phyloP scores from a whole-genome alignment of 2,888 invertebrate genomes.

The Nezara viridula region DNA sequence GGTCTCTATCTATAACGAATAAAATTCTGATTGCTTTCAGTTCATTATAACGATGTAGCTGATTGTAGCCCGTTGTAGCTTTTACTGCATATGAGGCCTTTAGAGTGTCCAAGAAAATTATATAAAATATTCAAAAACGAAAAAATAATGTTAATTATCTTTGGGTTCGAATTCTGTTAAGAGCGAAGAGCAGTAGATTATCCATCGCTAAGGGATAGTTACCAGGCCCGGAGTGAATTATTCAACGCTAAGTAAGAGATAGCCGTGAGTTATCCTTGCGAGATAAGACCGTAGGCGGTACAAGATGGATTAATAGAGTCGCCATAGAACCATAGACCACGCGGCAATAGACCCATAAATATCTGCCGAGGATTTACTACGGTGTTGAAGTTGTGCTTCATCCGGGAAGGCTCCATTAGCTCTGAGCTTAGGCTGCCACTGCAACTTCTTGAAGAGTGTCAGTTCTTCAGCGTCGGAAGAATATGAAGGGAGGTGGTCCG shows the following conservation, averaged over 20 bases:
- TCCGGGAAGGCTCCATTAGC: neutral
- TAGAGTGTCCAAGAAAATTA: too few species aligned
- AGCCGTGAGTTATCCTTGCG: neutral
- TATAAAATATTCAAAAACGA: too few species aligned
- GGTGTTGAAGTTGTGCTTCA: neutral
- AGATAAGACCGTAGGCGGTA: constrained; percentile 6
- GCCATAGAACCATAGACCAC: neutral
- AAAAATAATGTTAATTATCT: too few species aligned
- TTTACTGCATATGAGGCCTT: too few species aligned
- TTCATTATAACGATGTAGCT: too few species aligned
- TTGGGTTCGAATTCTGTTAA: too few species aligned
- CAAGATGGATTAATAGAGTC: constrained; percentile 8
- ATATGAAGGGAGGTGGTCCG: too few species aligned
- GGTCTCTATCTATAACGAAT: too few species aligned
- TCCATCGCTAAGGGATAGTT: neutral
- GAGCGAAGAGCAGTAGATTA: neutral
- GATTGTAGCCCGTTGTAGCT: too few species aligned
- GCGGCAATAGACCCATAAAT: constrained; percentile 40
- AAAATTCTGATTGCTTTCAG: too few species aligned
- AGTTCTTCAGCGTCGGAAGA: neutral
- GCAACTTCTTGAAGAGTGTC: neutral
- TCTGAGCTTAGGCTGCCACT: neutral
- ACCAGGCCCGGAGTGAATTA: neutral
- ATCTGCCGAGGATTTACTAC: neutral
- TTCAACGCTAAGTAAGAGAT: constrained; percentile 26